Evolutionary conservation across 2,797 vertebrate species (phyloP).

Genomic region (Muscicapa striata): DNA sequence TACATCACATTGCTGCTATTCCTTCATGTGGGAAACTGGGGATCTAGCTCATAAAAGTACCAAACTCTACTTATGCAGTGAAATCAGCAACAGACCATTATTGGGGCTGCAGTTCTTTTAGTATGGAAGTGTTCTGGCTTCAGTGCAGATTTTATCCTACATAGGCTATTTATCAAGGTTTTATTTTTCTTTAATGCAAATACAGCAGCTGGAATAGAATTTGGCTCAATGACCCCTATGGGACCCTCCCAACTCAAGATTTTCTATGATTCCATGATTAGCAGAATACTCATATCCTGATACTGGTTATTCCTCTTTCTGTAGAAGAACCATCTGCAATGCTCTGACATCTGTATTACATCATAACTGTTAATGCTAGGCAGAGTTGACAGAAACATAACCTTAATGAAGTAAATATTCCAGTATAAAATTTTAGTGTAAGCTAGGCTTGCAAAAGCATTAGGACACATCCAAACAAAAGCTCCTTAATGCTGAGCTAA

Average conservation of each 20-base stretch:
- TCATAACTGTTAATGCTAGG: too few relatives aligned
- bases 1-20: not conserved
- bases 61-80: not conserved
- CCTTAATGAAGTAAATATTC: not conserved
- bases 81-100: not conserved
- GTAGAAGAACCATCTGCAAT: not conserved
- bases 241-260: not conserved
- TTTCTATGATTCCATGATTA: not conserved
- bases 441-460: not conserved
- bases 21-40: not conserved
- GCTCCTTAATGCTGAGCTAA: not conserved
- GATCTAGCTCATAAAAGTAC: not conserved
- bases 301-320: not conserved
- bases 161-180: not conserved
- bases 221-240: not conserved
- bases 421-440: not conserved
- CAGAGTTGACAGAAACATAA: not conserved
- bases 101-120: not conserved
- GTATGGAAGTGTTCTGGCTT: not conserved
- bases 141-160: not conserved
- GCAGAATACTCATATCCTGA: not conserved
- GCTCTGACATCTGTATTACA: not conserved
- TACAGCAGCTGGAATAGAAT: not conserved
- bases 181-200: not conserved
- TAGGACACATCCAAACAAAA: not conserved